These are phyloP conservation scores for Calyptomena viridis DNA, from an alignment of 2,113 vertebrate genomes.

Conservation along the genomic window DNA sequence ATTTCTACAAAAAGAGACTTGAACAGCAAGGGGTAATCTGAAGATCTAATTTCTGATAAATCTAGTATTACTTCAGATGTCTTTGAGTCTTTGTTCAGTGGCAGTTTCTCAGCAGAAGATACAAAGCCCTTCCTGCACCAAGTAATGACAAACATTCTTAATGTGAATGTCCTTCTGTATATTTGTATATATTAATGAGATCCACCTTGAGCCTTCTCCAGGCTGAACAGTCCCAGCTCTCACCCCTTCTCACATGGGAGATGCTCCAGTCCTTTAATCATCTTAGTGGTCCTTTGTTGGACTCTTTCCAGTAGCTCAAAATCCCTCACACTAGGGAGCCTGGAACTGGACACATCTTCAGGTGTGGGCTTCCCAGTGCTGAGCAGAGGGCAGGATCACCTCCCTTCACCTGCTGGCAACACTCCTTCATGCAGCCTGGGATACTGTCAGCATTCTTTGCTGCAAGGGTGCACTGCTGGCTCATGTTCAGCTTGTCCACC, in stretches of 20 bases:
- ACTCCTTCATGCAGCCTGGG: background rate
- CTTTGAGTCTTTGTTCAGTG: conserved; percentile 71
- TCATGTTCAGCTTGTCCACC: background rate
- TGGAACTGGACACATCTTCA: background rate
- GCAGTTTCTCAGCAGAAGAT: conserved; percentile 39
- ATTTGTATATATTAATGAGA: background rate
- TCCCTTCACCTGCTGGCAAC: background rate
- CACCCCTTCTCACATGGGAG: background rate
- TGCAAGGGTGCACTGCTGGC: background rate
- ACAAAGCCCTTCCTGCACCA: conserved; percentile 67
- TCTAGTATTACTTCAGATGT: conserved; percentile 68
- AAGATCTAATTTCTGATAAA: conserved; percentile 74
- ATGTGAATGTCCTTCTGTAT: background rate
- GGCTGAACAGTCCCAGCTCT: background rate
- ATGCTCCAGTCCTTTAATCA: background rate
- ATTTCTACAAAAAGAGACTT: conserved; percentile 11
- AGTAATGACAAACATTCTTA: background rate
- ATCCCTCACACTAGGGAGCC: background rate
- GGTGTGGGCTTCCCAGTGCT: background rate
- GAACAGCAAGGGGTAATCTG: conserved; percentile 59
- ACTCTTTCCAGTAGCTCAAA: background rate
- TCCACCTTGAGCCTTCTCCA: background rate
- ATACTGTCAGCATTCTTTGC: background rate
- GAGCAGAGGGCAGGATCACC: background rate
- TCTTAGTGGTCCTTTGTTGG: background rate